Percentiles rank a stretch among this genome's conserved stretches.
These are phyloP conservation scores for Elanus axillaris DNA, from an alignment of 2,113 vertebrate species.

Conservation along the genomic window DNA sequence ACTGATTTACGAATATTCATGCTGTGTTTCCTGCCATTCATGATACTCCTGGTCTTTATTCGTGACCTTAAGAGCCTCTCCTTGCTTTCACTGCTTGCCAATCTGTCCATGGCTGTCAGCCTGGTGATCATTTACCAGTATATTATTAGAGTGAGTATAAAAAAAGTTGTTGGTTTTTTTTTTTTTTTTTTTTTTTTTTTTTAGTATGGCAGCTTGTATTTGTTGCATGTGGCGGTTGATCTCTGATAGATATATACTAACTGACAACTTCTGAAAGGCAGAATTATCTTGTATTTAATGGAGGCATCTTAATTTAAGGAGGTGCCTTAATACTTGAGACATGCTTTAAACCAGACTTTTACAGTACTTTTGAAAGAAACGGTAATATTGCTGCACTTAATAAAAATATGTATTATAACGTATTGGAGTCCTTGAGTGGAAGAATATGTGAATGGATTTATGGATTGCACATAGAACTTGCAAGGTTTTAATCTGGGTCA, in stretches of 20 bases:
- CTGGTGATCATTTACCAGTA: slow-evolving; percentile 86
- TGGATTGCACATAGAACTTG: background rate
- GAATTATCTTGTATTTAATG: background rate
- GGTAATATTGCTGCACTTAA: background rate
- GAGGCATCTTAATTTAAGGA: background rate
- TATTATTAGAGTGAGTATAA: slow-evolving; percentile 75
- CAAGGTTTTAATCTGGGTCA: background rate
- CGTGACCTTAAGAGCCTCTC: slow-evolving; percentile 83
- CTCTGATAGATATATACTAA: background rate
- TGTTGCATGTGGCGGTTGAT: background rate
- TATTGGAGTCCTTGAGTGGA: background rate
- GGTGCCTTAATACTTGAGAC: background rate
- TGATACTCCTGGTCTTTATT: slow-evolving; percentile 83
- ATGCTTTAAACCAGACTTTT: background rate
- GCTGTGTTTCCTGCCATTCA: slow-evolving; percentile 81
- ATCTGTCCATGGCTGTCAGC: slow-evolving; percentile 85
- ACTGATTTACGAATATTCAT: slow-evolving; percentile 84
- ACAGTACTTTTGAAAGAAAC: background rate
- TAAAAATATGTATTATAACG: background rate
- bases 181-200: background rate
- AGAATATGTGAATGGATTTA: background rate
- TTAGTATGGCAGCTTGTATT: background rate
- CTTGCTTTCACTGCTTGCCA: slow-evolving; percentile 80
- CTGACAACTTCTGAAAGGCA: background rate
- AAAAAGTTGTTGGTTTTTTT: background rate